Conservation (phyloP, 2,113 vertebrate species). For the Poeciliopsis retropinna region DNA sequence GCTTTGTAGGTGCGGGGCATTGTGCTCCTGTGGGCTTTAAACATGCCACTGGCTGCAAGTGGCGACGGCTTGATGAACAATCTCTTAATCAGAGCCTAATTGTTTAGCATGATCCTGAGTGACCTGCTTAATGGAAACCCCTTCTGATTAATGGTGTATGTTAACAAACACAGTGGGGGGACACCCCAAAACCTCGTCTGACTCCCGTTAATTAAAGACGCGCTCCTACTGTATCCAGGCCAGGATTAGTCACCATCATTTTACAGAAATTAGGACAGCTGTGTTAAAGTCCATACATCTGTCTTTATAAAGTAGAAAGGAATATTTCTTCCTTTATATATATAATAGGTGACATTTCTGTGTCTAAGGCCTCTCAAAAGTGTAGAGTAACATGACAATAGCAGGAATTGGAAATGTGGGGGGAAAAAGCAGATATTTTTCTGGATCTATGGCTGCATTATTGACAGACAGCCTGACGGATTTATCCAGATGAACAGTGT, state of each 20-base stretch:
- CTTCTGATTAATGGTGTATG: conserved; percentile 82
- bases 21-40: conserved; percentile 39
- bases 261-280: conserved; percentile 30
- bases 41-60: conserved; percentile 41
- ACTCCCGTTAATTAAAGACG: conserved; percentile 73
- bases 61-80: conserved; percentile 69
- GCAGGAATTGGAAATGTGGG: no score
- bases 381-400: no score
- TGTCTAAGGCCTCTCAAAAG: no score
- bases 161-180: conserved; percentile 77
- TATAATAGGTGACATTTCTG: no score
- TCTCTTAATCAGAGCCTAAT: conserved; percentile 84
- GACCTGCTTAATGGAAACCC: conserved; percentile 78
- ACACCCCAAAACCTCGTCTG: conserved; percentile 66
- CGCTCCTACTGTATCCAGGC: conserved; percentile 18
- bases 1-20: conserved; percentile 15
- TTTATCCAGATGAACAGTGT: no score
- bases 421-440: no score
- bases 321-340: no score
- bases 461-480: no score
- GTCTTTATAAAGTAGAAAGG: neutral
- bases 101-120: conserved; percentile 79
- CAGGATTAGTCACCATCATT: conserved; percentile 14
- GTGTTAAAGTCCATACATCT: neutral
- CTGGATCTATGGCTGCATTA: no score